These are phyloP conservation scores for Andricus quercusramuli DNA, from an alignment of 2,888 invertebrate genomes.

Conservation along the genomic window DNA sequence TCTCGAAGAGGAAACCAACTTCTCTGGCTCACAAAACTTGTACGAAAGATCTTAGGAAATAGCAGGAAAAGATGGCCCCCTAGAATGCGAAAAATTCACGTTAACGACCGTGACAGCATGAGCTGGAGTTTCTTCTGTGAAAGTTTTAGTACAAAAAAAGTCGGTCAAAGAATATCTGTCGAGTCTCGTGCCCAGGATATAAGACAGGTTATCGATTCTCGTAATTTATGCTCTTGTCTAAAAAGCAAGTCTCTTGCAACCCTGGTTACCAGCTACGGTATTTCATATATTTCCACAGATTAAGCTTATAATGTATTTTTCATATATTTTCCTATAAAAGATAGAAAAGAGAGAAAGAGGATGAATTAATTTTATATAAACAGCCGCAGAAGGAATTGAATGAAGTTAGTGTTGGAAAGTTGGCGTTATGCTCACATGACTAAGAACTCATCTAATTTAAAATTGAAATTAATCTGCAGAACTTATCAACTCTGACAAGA, in stretches of 20 bases:
- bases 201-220: background rate
- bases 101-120: slow-evolving; percentile 10
- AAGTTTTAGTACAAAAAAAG: slow-evolving; percentile 11
- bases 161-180: slow-evolving; percentile 5
- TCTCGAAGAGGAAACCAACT: slow-evolving; percentile 32
- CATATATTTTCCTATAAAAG: background rate
- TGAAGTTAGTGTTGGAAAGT: background rate
- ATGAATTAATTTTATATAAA: background rate
- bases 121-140: slow-evolving; percentile 6
- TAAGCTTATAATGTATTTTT: background rate
- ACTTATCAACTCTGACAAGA: slow-evolving; percentile 15
- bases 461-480: slow-evolving; percentile 2
- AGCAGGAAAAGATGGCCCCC: background rate
- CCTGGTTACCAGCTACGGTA: background rate
- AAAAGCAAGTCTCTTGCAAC: background rate
- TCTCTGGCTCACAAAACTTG: slow-evolving; percentile 20
- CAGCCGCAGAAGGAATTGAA: background rate
- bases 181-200: background rate
- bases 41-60: slow-evolving; percentile 4
- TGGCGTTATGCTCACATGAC: background rate
- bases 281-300: background rate
- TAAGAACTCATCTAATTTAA: slow-evolving; percentile 8
- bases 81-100: slow-evolving; percentile 23
- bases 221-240: background rate
- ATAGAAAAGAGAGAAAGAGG: background rate